These are phyloP conservation scores for Epistrophe eligans DNA, from an alignment of 2,888 invertebrate species.

Conservation along the genomic window DNA sequence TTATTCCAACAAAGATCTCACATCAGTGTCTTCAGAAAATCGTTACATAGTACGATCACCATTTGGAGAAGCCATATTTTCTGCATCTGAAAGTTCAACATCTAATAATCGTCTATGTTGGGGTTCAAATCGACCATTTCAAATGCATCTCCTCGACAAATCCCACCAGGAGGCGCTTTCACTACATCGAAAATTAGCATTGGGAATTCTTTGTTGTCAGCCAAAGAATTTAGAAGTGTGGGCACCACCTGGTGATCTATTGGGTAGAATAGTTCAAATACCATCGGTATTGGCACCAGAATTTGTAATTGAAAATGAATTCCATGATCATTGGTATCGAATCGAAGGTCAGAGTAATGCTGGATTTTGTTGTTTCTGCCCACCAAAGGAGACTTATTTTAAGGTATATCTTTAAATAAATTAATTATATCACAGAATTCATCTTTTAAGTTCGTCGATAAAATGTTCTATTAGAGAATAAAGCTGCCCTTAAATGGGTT, in stretches of 20 bases:
- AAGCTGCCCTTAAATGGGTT: not conserved
- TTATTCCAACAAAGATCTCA: slow-evolving; percentile 71
- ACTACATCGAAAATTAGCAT: slow-evolving; percentile 88
- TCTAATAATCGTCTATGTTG: slow-evolving; percentile 88
- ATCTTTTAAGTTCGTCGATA: too few relatives aligned
- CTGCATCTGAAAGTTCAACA: slow-evolving; percentile 88
- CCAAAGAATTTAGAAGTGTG: slow-evolving; percentile 89
- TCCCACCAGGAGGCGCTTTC: slow-evolving; percentile 93
- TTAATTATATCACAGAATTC: not conserved
- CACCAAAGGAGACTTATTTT: slow-evolving; percentile 81
- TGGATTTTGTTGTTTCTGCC: slow-evolving; percentile 85
- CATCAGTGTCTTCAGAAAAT: slow-evolving; percentile 87
- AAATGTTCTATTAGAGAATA: not conserved
- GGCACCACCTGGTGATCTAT: slow-evolving; percentile 88
- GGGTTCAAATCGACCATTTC: slow-evolving; percentile 88
- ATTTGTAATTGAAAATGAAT: slow-evolving; percentile 88
- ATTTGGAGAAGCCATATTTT: slow-evolving; percentile 90
- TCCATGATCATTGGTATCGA: slow-evolving; percentile 87
- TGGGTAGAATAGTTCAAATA: slow-evolving; percentile 89
- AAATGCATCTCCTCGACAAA: slow-evolving; percentile 92
- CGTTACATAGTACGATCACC: slow-evolving; percentile 90
- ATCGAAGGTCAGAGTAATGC: slow-evolving; percentile 89
- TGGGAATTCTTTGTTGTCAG: slow-evolving; percentile 89
- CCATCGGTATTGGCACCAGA: slow-evolving; percentile 88
- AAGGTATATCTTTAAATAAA: slow-evolving; percentile 77